Percentiles rank a stretch among this genome's conserved stretches.
Conservation (phyloP, 1,140 invertebrate genomes). For the Trichoplusia ni region DNA sequence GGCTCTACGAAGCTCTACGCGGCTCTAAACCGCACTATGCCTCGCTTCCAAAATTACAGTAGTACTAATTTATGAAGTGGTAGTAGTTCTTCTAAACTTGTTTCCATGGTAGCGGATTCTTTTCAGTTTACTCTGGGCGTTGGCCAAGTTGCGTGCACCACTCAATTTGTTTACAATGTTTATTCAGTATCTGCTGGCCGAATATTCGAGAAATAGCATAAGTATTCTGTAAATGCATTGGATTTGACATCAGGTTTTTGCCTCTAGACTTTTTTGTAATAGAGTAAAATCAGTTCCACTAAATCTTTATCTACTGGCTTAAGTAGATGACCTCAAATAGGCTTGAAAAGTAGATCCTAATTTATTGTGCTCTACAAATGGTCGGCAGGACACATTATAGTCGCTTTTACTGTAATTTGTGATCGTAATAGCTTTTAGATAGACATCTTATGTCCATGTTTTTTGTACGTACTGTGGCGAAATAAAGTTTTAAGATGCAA, state of each 20-base stretch:
- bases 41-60: too few species aligned
- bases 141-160: constrained; percentile 44
- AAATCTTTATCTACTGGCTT: constrained; percentile 9
- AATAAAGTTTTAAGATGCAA: too few species aligned
- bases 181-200: constrained; percentile 37
- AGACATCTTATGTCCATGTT: too few species aligned
- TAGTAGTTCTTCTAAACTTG: too few species aligned
- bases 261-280: not conserved
- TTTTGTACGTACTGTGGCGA: too few species aligned
- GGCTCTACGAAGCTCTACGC: too few species aligned
- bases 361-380: constrained; percentile 10
- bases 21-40: too few species aligned
- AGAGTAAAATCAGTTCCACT: not conserved
- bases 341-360: not conserved
- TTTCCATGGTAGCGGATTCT: constrained; percentile 47
- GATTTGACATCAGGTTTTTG: not conserved
- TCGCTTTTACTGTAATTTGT: too few species aligned
- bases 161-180: constrained; percentile 49
- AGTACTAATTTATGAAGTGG: too few species aligned
- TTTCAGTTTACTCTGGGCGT: constrained; percentile 52
- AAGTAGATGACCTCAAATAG: not conserved
- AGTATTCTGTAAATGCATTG: not conserved
- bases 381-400: too few species aligned
- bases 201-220: not conserved
- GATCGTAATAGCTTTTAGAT: too few species aligned